A percentile compares a stretch with the other conserved stretches of the same genome.
These are phyloP conservation scores for Tridacna gigas DNA, from an alignment of 2,888 invertebrate genomes.

Conservation along the genomic window DNA sequence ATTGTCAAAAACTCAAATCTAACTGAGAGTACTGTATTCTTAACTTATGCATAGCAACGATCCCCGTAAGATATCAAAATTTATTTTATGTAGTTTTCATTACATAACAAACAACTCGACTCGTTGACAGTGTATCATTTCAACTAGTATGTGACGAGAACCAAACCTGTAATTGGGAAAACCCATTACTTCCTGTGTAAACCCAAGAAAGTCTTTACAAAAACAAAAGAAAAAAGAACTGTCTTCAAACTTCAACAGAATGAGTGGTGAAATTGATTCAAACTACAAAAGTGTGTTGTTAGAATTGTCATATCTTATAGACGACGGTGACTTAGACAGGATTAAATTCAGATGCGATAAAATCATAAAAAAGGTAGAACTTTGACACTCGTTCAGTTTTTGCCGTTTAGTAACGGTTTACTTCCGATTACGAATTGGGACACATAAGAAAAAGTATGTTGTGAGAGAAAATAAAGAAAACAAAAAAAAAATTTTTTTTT, in stretches of 20 bases:
- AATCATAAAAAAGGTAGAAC: constrained; percentile 52
- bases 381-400: too few relatives aligned
- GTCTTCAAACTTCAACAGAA: background rate
- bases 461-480: too few relatives aligned
- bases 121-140: background rate
- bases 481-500: too few relatives aligned
- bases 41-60: too few relatives aligned
- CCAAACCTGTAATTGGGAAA: background rate
- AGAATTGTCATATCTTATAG: constrained; percentile 62
- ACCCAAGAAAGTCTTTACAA: background rate
- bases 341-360: constrained; percentile 68
- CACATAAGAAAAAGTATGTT: too few relatives aligned
- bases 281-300: constrained; percentile 60
- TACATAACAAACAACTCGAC: background rate
- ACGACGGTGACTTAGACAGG: constrained; percentile 57
- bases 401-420: too few relatives aligned
- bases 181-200: background rate
- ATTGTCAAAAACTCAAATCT: too few relatives aligned
- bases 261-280: background rate
- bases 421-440: too few relatives aligned
- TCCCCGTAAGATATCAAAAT: too few relatives aligned
- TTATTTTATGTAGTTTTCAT: too few relatives aligned
- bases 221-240: background rate
- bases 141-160: background rate
- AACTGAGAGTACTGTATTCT: too few relatives aligned